Conservation (phyloP, 2,113 vertebrate species). For the human region DNA sequence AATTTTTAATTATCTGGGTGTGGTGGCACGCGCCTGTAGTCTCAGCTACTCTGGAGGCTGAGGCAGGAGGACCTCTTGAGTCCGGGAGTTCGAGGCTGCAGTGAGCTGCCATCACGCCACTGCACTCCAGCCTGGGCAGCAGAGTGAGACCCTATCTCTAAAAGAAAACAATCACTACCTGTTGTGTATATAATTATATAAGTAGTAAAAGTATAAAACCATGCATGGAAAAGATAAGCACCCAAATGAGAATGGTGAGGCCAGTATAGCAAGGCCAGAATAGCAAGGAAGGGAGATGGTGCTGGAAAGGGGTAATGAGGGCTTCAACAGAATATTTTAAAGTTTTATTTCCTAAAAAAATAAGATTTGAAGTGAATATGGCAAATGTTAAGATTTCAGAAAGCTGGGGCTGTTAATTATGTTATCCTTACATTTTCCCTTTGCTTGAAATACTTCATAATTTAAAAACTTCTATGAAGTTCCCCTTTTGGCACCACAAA, state of each 20-base stretch:
- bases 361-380: neutral
- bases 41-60: too few relatives aligned
- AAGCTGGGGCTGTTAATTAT: too few relatives aligned
- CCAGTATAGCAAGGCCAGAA: too few relatives aligned
- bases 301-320: neutral
- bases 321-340: neutral
- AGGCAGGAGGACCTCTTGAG: too few relatives aligned
- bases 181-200: neutral
- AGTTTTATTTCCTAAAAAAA: slow-evolving; percentile 13
- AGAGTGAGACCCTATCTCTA: too few relatives aligned
- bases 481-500: neutral
- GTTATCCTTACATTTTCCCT: neutral
- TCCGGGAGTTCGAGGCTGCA: too few relatives aligned
- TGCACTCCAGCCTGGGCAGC: too few relatives aligned
- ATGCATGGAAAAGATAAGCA: neutral
- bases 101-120: too few relatives aligned
- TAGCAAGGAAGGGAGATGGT: neutral
- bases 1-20: too few relatives aligned
- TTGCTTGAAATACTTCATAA: neutral
- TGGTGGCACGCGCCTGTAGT: too few relatives aligned
- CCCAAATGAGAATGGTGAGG: neutral
- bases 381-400: neutral
- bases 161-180: neutral
- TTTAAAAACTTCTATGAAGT: neutral
- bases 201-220: neutral